phyloP scores from a whole-genome alignment of 2,797 vertebrate genomes.

The Pangasius macronema region DNA sequence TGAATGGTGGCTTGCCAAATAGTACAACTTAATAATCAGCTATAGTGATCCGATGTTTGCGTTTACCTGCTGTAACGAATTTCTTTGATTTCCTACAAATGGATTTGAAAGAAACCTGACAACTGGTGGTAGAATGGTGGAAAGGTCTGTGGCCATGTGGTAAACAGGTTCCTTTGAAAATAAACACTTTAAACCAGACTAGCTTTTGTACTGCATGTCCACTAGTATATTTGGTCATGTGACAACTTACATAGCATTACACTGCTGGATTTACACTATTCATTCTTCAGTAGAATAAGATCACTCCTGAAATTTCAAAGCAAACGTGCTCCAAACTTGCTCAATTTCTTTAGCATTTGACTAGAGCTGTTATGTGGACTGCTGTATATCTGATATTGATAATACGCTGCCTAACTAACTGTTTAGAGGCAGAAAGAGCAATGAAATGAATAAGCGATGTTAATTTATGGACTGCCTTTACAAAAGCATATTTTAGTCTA shows the following conservation, averaged over 20 bases:
- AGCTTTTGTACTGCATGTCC: neutral
- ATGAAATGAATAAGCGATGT: neutral
- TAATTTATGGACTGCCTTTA: neutral
- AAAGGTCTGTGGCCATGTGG: neutral
- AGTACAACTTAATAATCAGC: neutral
- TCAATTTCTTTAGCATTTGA: neutral
- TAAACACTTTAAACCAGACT: neutral
- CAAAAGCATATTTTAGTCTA: neutral
- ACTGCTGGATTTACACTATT: neutral
- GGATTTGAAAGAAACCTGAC: neutral
- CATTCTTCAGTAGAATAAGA: neutral
- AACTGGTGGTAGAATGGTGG: neutral
- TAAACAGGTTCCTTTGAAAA: neutral
- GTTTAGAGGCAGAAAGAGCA: neutral
- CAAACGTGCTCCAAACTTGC: neutral
- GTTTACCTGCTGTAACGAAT: neutral
- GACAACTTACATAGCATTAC: neutral
- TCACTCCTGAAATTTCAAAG: neutral
- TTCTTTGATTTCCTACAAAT: neutral
- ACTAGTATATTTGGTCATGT: constrained; percentile 8
- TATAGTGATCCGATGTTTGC: too few relatives aligned
- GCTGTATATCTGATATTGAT: neutral
- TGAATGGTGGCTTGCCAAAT: neutral
- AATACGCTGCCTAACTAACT: neutral
- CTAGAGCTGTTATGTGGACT: neutral